These are phyloP conservation scores for Conus canariensis DNA, from an alignment of 2,888 invertebrate genomes.

Conservation along the genomic window DNA sequence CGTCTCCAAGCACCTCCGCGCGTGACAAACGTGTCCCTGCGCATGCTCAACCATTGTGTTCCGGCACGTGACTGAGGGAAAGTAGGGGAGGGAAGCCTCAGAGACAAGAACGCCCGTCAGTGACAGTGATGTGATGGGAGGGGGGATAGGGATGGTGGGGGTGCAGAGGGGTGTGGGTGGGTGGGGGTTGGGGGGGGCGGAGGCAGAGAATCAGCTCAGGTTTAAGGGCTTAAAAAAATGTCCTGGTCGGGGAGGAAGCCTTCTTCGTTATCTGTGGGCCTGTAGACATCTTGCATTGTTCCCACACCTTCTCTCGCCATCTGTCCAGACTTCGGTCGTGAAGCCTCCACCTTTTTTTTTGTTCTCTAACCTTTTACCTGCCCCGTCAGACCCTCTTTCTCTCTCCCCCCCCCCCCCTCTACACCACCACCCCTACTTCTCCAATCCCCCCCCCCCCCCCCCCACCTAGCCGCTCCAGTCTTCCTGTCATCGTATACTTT, in stretches of 20 bases:
- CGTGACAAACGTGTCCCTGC: constrained; percentile 25
- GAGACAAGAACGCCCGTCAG: neutral
- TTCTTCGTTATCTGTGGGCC: constrained; percentile 6
- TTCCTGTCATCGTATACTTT: too few species aligned
- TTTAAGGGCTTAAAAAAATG: neutral
- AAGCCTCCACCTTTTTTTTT: neutral
- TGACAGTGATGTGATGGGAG: too few species aligned
- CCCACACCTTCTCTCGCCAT: neutral
- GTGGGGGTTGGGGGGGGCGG: neutral
- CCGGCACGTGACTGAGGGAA: neutral
- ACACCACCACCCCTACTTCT: too few species aligned
- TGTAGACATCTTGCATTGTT: constrained; percentile 22
- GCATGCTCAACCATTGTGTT: neutral
- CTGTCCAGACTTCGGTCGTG: neutral
- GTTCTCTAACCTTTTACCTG: neutral
- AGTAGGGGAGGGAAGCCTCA: neutral
- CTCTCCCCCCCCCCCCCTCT: too few species aligned
- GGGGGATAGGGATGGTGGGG: too few species aligned
- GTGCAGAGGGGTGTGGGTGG: neutral
- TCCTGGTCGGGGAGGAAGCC: neutral
- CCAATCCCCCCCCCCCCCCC: too few species aligned
- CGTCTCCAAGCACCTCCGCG: constrained; percentile 12
- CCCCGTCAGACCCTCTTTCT: neutral
- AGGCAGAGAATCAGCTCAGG: neutral
- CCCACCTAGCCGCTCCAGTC: too few species aligned